These are phyloP conservation scores for Choloepus didactylus DNA, from an alignment of 2,797 vertebrate genomes.

Conservation along the genomic window DNA sequence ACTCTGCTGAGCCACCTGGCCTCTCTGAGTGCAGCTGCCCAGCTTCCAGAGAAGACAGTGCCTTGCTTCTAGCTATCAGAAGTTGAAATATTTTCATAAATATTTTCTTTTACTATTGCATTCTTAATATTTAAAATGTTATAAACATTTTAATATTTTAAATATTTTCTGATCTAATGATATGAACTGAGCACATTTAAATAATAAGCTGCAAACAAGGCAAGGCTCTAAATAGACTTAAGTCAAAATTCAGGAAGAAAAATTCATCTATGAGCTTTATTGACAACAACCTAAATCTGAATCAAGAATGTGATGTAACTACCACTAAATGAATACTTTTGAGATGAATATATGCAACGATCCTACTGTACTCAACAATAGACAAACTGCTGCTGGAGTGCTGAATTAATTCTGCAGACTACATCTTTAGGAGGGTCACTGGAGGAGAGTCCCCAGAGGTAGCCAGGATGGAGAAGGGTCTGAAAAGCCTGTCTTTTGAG, in stretches of 20 bases:
- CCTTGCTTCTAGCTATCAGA: background rate
- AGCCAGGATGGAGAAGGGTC: background rate
- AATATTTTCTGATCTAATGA: background rate
- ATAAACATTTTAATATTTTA: no score
- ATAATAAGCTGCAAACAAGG: background rate
- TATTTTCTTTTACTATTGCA: no score
- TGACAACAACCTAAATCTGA: conserved; percentile 13
- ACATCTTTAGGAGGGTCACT: background rate
- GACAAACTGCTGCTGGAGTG: background rate
- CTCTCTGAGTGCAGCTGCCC: background rate
- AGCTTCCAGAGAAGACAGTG: background rate
- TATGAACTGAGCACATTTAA: background rate
- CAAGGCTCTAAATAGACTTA: background rate
- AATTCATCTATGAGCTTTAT: background rate
- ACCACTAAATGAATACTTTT: background rate
- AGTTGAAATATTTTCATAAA: background rate
- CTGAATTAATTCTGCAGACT: background rate
- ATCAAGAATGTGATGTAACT: background rate
- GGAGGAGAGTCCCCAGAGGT: background rate
- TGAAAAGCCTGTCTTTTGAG: background rate
- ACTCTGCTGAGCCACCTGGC: background rate
- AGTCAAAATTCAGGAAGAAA: background rate
- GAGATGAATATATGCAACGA: background rate
- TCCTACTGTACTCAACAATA: background rate
- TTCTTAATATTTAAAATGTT: no score